Evolutionary conservation across 2,797 vertebrate genomes (phyloP).

Genomic region (Apogon talboti): DNA sequence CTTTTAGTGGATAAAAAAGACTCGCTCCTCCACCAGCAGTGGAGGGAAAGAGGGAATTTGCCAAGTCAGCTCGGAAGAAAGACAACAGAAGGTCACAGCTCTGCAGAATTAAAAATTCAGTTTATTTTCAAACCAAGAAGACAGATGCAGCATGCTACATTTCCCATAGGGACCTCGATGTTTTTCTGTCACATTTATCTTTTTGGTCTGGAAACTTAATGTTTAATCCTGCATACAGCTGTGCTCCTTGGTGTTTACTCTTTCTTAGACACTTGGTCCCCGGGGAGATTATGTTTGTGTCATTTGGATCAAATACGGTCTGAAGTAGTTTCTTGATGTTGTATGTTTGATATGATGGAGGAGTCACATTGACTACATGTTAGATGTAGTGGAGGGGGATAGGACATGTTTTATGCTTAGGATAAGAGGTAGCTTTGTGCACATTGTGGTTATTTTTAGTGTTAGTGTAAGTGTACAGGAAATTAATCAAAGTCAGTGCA

Average conservation of each 20-base stretch:
- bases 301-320: neutral
- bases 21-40: conserved; percentile 15
- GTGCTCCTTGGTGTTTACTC: conserved; percentile 4
- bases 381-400: neutral
- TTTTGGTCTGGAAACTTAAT: conserved; percentile 53
- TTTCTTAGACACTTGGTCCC: neutral
- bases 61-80: conserved; percentile 46
- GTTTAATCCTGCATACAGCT: conserved; percentile 51
- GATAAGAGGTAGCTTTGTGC: no score
- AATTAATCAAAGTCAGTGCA: neutral
- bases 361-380: neutral
- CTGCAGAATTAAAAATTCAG: conserved; percentile 62
- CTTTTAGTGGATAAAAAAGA: neutral
- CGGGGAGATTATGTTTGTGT: conserved; percentile 8
- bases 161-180: conserved; percentile 34
- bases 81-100: conserved; percentile 59
- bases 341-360: neutral
- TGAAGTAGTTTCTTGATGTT: conserved; percentile 3
- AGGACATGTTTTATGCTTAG: no score
- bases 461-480: neutral
- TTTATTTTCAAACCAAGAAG: conserved; percentile 64
- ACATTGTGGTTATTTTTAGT: no score
- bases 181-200: conserved; percentile 56
- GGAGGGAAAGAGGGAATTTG: conserved; percentile 41
- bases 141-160: conserved; percentile 43